Evolutionary conservation across 2,888 invertebrate species (phyloP).

Genomic region (Aporophyla nigra): DNA sequence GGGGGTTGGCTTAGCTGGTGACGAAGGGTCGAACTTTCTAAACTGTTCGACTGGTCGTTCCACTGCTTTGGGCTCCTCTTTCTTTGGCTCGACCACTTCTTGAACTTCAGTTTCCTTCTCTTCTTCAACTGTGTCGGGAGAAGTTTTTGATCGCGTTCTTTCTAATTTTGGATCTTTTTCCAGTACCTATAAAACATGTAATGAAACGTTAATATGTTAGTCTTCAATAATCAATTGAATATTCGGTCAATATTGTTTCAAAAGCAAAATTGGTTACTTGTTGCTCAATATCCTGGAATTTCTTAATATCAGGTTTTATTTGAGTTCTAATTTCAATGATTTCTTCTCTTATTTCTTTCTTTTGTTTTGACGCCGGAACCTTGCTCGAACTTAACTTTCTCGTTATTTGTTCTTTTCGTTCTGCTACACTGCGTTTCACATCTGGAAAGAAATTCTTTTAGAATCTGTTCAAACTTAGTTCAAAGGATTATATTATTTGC

Average conservation of each 20-base stretch:
- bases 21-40: conserved; percentile 87
- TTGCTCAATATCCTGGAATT: conserved; percentile 89
- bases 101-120: conserved; percentile 75
- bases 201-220: background rate
- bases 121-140: conserved; percentile 83
- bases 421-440: conserved; percentile 93
- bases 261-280: conserved; percentile 74
- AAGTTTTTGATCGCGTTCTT: conserved; percentile 83
- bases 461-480: background rate
- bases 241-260: conserved; percentile 44
- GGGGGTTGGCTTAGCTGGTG: conserved; percentile 88
- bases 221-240: background rate
- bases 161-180: conserved; percentile 86
- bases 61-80: conserved; percentile 79
- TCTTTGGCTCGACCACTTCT: conserved; percentile 73
- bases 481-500: background rate
- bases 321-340: conserved; percentile 93
- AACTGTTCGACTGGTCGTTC: conserved; percentile 85
- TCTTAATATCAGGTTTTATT: conserved; percentile 90
- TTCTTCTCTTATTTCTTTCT: conserved; percentile 94
- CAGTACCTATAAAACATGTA: conserved; percentile 73
- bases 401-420: conserved; percentile 94
- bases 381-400: conserved; percentile 93
- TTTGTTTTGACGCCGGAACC: conserved; percentile 94
- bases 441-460: conserved; percentile 70